Evolutionary conservation across 2,113 vertebrate genomes (phyloP), one percentile per base, ranked within the genome.

Genomic region (Cephalopholis sonnerati): DNA sequence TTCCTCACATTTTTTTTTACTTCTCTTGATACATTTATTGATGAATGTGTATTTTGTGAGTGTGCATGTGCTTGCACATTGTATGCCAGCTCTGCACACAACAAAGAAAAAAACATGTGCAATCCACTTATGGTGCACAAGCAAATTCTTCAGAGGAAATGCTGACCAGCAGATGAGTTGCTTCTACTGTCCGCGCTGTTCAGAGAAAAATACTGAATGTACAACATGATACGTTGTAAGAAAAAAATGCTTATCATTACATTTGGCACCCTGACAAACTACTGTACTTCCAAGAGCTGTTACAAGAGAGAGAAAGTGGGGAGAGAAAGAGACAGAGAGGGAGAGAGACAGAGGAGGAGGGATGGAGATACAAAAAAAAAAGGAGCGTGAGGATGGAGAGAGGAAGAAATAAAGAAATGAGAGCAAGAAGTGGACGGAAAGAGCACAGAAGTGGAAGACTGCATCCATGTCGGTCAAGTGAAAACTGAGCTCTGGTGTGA

Each of bases 81-180:
- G 64, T 59, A 20, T 83, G 76, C 77, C 78, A 81, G 74, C 77
- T 91, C 81, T 82, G 89, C 81, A 81, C 62, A 87, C 81, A 89
- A 88, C 80, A 89, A 84, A 89, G 63, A 67, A 25, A 65, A 71
- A 79, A 53, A 73, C 51, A 54, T 1, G 53, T 64, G 82, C 63
- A 44, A 63, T 51, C 72, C 64, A 84, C 84, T 90, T 87, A 89
- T 87, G 88, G 83, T 61, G 87, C 84, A 93, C 90, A 87, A 88
- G 91, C 92, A 87, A 79, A 89, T 91, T 88, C 87, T 93, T 93
- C 89, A 92, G 85, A 92, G 82, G 90, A 94, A 94, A 82, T 82
- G 93, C 93, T 94, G 93, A 94, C 87, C 90, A 75, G 91, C 92
- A 92, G 86, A 89, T 69, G 86, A 93, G 90, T 55, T 75, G 87